Base-by-base conservation (phyloP, 1,140 invertebrate species). In the Drosophila baimaii region DNA sequence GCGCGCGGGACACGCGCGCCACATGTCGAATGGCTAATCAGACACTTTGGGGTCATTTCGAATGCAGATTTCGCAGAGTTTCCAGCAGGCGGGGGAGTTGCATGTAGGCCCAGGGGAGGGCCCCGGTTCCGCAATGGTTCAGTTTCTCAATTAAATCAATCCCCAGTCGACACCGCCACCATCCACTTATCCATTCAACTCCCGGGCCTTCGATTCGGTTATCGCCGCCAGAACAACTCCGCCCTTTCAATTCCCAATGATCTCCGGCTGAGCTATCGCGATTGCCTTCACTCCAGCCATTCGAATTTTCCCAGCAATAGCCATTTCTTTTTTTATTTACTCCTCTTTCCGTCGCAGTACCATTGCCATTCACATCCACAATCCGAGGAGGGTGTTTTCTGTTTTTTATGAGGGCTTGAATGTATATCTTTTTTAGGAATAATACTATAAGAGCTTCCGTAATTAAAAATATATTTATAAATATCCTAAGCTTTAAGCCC, bases 1-100 rank as follows among this genome's bases (percentile, higher is more conserved):
- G 51, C 59, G 61, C 37, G 51, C n/a, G 62, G n/a, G n/a, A n/a
- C n/a, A 79, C 82, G 81, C 75, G 74, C 65, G 76, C 83, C 82
- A 88, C 83, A 86, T 86, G 83, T 83, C 79, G 79, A 74, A 71
- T 79, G 64, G 63, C 68, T 68, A 76, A 83, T 79, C 77, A 88
- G 83, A 77, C 74, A 77, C 57, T 77, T 77, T 77, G 75, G 74
- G 75, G 75, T 69, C 74, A 77, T 52, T 61, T 62, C n/a, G 55
- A 65, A 77, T 64, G 57, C 62, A 63, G 56, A 84, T 83, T 62
- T 77, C 21, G 43, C 33, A 3, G 39, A 47, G 37, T 23, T 29
- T n/a, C n/a, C 35, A 19, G 15, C 5, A 10, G 3, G 2, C 17
- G 49, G 29, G 12, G 21, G 19, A 47, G 35, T 19, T 54, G 43